Base-by-base conservation (phyloP, 2,888 invertebrate species). In the Mimumesa dahlbomi region DNA sequence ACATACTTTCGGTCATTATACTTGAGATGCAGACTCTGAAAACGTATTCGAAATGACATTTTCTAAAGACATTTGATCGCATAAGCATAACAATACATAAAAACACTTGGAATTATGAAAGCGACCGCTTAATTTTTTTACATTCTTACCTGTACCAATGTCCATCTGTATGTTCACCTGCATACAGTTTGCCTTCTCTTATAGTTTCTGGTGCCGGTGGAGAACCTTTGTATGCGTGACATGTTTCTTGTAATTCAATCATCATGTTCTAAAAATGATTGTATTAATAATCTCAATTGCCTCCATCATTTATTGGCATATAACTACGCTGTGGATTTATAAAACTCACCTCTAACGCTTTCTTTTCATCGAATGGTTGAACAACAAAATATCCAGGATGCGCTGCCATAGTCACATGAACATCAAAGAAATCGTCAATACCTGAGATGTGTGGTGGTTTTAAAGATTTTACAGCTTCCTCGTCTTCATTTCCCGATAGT, bases 361-460 rank as follows among this genome's bases (percentile, higher is more conserved):
- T 5, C n/a, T 45, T 64, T 22, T 68, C 68, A 0, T 76, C 64
- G 9, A 75, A 76, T 0, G 89, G 88, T 52, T 88, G 89, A 46
- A 94, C 93, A 42, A 93, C 92, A 82, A 95, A 94, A 89, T 94
- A 93, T 88, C 92, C 92, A 0, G 96, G 96, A 91, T 93, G 94
- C 2, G 95, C 94, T 0, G 95, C 94, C 91, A 94, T 93, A 0
- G 94, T 92, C 58, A 96, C 91, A 82, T 92, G 92, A 11, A 96
- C 93, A 84, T 95, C 94, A 83, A 95, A 94, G 83, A 91, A 93
- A 31, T 91, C 89, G 2, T 92, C 93, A 40, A 89, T 77, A 1
- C 79, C 73, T 1, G 92, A 91, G 18, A 92, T 87, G 9, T 65
- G 65, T 1, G 92, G 92, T 14, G 87, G 86, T 36, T 83, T 83